Conservation (phyloP, 92 coral and sea anemone species). For the Umimayanthus chanpuru region DNA sequence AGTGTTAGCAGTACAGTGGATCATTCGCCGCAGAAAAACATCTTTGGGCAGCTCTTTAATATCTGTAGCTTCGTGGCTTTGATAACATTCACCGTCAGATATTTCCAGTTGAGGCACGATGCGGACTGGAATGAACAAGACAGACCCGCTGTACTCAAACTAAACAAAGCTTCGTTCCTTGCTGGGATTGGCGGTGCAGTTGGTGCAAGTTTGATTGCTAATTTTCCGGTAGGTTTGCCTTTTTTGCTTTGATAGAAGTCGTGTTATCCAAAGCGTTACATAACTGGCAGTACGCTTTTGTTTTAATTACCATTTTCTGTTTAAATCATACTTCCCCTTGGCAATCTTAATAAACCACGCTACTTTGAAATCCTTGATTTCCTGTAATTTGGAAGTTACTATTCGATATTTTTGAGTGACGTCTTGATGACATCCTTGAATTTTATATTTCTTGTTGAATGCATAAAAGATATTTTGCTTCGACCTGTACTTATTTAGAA, state of each 20-base stretch:
- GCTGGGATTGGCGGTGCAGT: constrained; percentile 70
- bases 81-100: constrained; percentile 71
- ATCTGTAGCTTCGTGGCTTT: constrained; percentile 66
- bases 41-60: constrained; percentile 81
- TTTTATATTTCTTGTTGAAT: too few species aligned
- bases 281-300: too few species aligned
- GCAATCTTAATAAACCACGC: too few species aligned
- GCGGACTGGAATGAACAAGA: constrained; percentile 87
- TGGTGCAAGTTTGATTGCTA: constrained; percentile 85
- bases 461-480: too few species aligned
- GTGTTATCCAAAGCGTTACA: too few species aligned
- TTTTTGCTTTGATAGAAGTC: neutral
- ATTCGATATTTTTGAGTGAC: too few species aligned
- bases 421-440: too few species aligned
- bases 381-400: too few species aligned
- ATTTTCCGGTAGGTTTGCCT: constrained; percentile 80
- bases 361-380: too few species aligned
- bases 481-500: too few species aligned
- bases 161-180: constrained; percentile 67
- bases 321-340: too few species aligned
- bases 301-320: too few species aligned
- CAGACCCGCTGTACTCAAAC: constrained; percentile 59
- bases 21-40: constrained; percentile 78
- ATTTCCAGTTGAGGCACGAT: constrained; percentile 84
- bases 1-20: constrained; percentile 68